phyloP scores from a whole-genome alignment of 2,797 vertebrate genomes.

The Otolemur crassicaudatus region DNA sequence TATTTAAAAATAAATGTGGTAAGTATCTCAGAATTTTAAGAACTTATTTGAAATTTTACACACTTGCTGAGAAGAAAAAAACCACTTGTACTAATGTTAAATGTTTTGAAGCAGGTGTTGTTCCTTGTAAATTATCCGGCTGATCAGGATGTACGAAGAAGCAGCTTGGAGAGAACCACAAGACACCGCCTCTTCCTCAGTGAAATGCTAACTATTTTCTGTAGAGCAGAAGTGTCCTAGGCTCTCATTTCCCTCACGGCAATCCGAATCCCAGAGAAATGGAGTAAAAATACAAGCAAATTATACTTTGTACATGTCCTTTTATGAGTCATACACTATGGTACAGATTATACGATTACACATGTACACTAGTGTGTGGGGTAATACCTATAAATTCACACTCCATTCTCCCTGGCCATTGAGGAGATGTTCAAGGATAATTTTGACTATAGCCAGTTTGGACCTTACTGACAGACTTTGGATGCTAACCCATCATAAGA shows the following conservation, averaged over 20 bases:
- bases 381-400: background rate
- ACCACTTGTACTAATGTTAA: background rate
- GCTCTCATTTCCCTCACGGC: background rate
- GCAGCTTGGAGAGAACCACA: background rate
- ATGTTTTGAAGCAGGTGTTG: background rate
- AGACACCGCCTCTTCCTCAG: background rate
- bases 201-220: background rate
- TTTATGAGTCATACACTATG: background rate
- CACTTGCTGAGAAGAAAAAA: background rate
- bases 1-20: background rate
- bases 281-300: background rate
- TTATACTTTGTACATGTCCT: background rate
- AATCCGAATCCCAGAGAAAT: background rate
- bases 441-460: background rate
- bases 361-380: background rate
- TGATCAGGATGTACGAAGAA: background rate
- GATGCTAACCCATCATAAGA: background rate
- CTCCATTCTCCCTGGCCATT: background rate
- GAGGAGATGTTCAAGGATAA: background rate
- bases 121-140: background rate
- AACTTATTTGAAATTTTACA: conserved; percentile 31
- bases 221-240: background rate
- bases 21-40: conserved; percentile 31
- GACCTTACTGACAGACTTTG: background rate
- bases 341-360: background rate